These are phyloP conservation scores for Bombyx mandarina DNA, from an alignment of 1,140 invertebrate species.

Conservation along the genomic window DNA sequence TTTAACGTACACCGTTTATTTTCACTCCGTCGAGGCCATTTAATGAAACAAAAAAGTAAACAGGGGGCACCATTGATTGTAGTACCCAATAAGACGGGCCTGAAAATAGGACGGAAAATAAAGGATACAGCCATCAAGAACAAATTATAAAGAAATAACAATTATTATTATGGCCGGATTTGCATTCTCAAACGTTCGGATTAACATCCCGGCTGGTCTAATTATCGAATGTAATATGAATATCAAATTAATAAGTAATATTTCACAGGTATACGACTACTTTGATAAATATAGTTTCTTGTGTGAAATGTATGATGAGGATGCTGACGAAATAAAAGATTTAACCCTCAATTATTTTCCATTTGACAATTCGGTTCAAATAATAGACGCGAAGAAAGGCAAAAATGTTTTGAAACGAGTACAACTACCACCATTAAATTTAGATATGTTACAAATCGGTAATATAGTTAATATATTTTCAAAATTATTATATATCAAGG, in stretches of 20 bases:
- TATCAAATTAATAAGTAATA: background rate
- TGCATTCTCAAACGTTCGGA: background rate
- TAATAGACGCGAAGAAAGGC: conserved; percentile 41
- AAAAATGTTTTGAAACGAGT: conserved; percentile 43
- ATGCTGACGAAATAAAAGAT: conserved; percentile 40
- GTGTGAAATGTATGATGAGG: conserved; percentile 59
- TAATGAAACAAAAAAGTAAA: too few species aligned
- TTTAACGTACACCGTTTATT: too few species aligned
- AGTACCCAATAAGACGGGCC: too few species aligned
- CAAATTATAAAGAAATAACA: too few species aligned
- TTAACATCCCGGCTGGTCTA: too few species aligned
- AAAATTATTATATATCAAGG: conserved; percentile 44
- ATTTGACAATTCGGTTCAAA: conserved; percentile 60
- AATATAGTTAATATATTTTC: conserved; percentile 59
- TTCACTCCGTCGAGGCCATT: too few species aligned
- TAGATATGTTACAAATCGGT: conserved; percentile 57
- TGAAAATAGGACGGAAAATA: too few species aligned
- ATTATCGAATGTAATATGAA: background rate
- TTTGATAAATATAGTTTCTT: conserved; percentile 62
- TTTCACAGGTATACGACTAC: conserved; percentile 45
- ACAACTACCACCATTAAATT: conserved; percentile 41
- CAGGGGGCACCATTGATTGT: too few species aligned
- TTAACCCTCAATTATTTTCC: conserved; percentile 51
- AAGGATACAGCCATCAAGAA: too few species aligned
- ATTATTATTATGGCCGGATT: too few species aligned